These are phyloP conservation scores for Eidolon dupreanum DNA, from an alignment of 2,797 vertebrate genomes.

Conservation along the genomic window DNA sequence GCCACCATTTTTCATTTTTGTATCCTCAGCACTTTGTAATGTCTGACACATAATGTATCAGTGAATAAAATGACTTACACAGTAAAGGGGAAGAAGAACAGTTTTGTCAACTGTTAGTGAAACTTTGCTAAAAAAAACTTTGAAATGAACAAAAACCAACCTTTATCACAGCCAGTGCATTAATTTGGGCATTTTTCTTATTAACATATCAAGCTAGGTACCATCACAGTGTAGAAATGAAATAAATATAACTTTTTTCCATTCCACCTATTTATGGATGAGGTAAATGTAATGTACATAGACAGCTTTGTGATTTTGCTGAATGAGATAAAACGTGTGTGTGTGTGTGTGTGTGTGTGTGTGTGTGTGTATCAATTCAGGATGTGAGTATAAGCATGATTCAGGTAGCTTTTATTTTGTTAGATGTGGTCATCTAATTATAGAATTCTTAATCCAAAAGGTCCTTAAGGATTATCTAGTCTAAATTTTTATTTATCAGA, in stretches of 20 bases:
- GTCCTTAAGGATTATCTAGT: not conserved
- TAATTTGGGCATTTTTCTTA: not conserved
- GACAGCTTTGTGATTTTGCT: not conserved
- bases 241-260: not conserved
- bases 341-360: not conserved
- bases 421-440: not conserved
- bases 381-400: not conserved
- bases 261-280: not conserved
- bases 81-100: not conserved
- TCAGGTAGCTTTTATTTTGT: not conserved
- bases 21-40: not conserved
- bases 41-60: not conserved
- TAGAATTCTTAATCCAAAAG: not conserved
- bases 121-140: not conserved
- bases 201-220: not conserved
- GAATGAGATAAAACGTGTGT: not conserved
- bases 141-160: not conserved
- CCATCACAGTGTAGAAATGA: not conserved
- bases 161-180: not conserved
- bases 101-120: conserved; percentile 9
- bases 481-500: not conserved
- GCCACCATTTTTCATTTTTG: not conserved
- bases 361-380: not conserved
- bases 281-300: not conserved
- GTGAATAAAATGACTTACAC: not conserved